These are phyloP conservation scores for Parazoanthus swiftii DNA, from an alignment of 92 coral and sea anemone genomes.

Conservation along the genomic window DNA sequence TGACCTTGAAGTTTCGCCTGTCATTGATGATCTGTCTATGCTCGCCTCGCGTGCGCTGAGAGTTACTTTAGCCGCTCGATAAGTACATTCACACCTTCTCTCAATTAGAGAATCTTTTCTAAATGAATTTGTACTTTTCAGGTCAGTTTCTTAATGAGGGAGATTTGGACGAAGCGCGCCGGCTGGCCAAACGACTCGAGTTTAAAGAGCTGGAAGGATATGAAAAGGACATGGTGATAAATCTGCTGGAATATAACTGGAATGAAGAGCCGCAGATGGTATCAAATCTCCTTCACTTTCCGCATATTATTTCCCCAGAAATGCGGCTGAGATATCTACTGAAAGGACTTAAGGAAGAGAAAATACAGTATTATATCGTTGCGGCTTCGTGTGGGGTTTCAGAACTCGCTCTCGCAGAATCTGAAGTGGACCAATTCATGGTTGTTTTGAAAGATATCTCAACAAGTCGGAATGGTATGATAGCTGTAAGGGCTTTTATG, in stretches of 20 bases:
- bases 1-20: not conserved
- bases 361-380: constrained; percentile 81
- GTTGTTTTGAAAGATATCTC: constrained; percentile 85
- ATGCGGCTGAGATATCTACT: constrained; percentile 76
- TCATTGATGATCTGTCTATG: not conserved
- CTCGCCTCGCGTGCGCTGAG: constrained; percentile 18
- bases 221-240: constrained; percentile 85
- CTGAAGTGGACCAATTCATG: constrained; percentile 80
- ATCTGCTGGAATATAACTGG: constrained; percentile 93
- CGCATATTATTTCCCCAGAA: constrained; percentile 85
- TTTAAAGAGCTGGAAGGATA: constrained; percentile 71
- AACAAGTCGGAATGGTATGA: constrained; percentile 80
- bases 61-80: constrained; percentile 64
- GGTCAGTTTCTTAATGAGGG: constrained; percentile 97
- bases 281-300: constrained; percentile 93
- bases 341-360: constrained; percentile 86
- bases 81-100: constrained; percentile 56
- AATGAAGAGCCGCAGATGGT: constrained; percentile 94
- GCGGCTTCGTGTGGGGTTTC: constrained; percentile 98
- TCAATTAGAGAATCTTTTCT: constrained; percentile 41
- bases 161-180: constrained; percentile 91
- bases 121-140: constrained; percentile 40
- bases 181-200: constrained; percentile 81
- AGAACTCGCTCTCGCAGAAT: constrained; percentile 73
- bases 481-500: constrained; percentile 95